A percentile compares a stretch with the other conserved stretches of the same genome.
Conservation (phyloP, 2,888 invertebrate species). For the Plebejus anna region DNA sequence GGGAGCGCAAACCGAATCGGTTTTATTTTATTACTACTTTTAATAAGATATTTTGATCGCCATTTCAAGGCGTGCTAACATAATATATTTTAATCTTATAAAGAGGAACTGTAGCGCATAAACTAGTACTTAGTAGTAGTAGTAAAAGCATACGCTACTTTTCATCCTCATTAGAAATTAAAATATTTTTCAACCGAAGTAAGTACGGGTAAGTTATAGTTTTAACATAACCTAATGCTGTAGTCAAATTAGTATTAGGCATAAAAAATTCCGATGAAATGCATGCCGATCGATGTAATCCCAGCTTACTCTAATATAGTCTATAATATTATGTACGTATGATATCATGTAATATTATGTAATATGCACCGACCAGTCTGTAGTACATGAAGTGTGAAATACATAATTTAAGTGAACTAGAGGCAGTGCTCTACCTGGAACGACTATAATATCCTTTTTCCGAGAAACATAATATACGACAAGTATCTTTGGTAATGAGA, state of each 20-base stretch:
- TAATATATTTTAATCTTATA: too few species aligned
- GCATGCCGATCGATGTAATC: neutral
- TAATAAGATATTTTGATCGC: too few species aligned
- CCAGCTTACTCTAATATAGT: neutral
- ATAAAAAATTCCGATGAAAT: neutral
- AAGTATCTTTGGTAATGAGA: too few species aligned
- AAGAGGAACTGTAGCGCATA: too few species aligned
- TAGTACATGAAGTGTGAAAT: neutral
- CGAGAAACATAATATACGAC: neutral
- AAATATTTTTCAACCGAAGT: too few species aligned
- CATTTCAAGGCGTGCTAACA: too few species aligned
- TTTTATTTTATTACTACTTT: too few species aligned
- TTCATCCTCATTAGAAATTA: too few species aligned
- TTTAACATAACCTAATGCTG: neutral
- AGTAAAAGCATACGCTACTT: too few species aligned
- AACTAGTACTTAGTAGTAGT: too few species aligned
- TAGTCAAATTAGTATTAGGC: neutral
- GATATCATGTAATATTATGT: neutral
- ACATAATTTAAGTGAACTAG: neutral
- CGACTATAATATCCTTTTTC: neutral
- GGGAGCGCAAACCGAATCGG: neutral
- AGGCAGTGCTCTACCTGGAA: neutral
- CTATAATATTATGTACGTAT: neutral
- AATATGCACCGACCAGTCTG: neutral
- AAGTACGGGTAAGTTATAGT: too few species aligned